Base-by-base conservation (phyloP, 2,888 invertebrate species). In the Drosophila affinis region DNA sequence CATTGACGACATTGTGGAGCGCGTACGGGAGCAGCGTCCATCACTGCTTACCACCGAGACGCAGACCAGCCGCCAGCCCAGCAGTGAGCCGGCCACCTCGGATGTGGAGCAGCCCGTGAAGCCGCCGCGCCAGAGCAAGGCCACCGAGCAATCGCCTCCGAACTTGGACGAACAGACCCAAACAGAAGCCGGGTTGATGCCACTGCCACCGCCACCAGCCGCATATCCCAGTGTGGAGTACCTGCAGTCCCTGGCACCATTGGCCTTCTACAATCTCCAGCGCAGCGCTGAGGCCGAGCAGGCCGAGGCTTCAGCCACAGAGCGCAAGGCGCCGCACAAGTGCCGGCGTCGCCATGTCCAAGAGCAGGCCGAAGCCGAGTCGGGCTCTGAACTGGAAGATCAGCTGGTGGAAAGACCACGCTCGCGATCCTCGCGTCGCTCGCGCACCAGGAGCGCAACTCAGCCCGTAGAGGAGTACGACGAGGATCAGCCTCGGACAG, bases 1-100 rank as follows among this genome's bases (percentile, higher is more conserved):
- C 61, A 94, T 95, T 59, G 95, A 95, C 79, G 94, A 95, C 85
- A 94, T 95, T 62, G 94, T 95, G 3, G 93, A 93, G 75, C 92
- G 93, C 45, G 90, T 93, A 7, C 91, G 87, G 10, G 91, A 91
- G 62, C 88, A 81, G 71, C 89, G 89, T 10, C 75, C 81, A 0
- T 74, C 83, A n/a, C 62, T 90, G 47, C 79, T 88, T 3, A 88
- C 88, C 29, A 83, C 92, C 91, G 91, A 94, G 92, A 91, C 91
- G 7, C 92, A 91, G 78, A 91, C 91, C 4, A 91, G 91, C 21
- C 80, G 79, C 3, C 91, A 89, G 62, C 62, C 83, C 5, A 91
- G 90, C 75, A 84, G 78, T 45, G 91, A 90, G 24, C 78, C 77
- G 18, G 75, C 81, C 44, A 17, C 73, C 2, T 75, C 70, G 32